phyloP scores from a whole-genome alignment of 2,113 vertebrate genomes.

The Phaethon lepturus region DNA sequence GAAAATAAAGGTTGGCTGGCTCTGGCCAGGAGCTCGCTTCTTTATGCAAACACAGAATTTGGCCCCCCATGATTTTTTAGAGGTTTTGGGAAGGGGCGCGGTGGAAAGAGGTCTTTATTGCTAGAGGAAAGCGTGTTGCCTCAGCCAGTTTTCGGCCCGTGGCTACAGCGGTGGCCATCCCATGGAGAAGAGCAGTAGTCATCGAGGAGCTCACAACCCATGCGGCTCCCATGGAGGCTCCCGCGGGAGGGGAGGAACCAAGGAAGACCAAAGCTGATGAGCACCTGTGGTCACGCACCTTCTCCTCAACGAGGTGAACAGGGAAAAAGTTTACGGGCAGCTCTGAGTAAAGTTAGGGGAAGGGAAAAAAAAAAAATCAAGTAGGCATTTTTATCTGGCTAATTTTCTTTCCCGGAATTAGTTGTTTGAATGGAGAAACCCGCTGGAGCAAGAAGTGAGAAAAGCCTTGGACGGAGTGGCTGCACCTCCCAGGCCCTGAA shows the following conservation, averaged over 20 bases:
- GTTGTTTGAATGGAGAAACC: slow-evolving; percentile 75
- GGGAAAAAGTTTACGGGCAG: not conserved
- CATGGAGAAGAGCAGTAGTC: not conserved
- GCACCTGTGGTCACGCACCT: not conserved
- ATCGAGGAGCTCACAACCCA: not conserved
- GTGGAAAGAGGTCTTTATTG: not conserved
- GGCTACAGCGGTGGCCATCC: too few relatives aligned
- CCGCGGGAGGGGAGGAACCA: not conserved
- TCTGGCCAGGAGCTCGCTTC: not conserved
- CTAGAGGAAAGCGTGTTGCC: fast-evolving
- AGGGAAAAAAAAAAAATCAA: not conserved
- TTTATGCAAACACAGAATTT: not conserved
- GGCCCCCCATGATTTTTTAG: fast-evolving
- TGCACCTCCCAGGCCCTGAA: slow-evolving; percentile 84
- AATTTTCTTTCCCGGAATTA: slow-evolving; percentile 76
- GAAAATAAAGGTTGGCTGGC: not conserved
- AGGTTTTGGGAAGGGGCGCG: not conserved
- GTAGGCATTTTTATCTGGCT: slow-evolving; percentile 58
- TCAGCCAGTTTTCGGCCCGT: not conserved
- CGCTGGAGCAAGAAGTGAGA: slow-evolving; percentile 75
- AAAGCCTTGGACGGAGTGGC: slow-evolving; percentile 79
- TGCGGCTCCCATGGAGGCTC: not conserved
- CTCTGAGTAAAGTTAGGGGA: not conserved
- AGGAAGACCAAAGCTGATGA: not conserved
- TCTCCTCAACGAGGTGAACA: not conserved